A percentile compares a stretch with the other conserved stretches of the same genome.
These are phyloP conservation scores for Orussus abietinus DNA, from an alignment of 1,140 invertebrate genomes.

Conservation along the genomic window DNA sequence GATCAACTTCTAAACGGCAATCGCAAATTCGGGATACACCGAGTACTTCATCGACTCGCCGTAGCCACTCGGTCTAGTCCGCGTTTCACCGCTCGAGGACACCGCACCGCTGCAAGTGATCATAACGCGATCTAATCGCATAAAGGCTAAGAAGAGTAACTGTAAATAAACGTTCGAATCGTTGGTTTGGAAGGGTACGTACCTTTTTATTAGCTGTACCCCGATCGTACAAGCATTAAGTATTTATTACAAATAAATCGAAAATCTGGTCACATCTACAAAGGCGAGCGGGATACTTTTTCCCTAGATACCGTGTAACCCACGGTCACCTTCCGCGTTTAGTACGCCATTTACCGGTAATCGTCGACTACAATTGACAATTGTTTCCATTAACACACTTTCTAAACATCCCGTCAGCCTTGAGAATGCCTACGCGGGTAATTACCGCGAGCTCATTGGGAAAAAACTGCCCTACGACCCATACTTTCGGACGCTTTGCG, in stretches of 20 bases:
- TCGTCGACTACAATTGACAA: no score
- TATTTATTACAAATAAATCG: conserved; percentile 51
- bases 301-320: no score
- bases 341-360: no score
- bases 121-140: conserved; percentile 11
- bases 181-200: conserved; percentile 20
- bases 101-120: conserved; percentile 15
- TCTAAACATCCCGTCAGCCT: no score
- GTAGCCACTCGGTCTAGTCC: conserved; percentile 39
- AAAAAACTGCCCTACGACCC: no score
- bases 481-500: no score
- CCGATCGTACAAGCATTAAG: conserved; percentile 30
- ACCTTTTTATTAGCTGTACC: conserved; percentile 35
- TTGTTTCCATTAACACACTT: no score
- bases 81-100: conserved; percentile 27
- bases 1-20: conserved; percentile 82
- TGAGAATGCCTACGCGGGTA: no score
- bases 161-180: conserved; percentile 36
- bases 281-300: conserved; percentile 6
- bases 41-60: conserved; percentile 27
- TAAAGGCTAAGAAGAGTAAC: conserved; percentile 14
- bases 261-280: conserved; percentile 18
- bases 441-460: no score
- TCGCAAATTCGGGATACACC: conserved; percentile 7
- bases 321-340: no score